Conservation (phyloP, 2,888 invertebrate genomes). For the Caprella mutica region DNA sequence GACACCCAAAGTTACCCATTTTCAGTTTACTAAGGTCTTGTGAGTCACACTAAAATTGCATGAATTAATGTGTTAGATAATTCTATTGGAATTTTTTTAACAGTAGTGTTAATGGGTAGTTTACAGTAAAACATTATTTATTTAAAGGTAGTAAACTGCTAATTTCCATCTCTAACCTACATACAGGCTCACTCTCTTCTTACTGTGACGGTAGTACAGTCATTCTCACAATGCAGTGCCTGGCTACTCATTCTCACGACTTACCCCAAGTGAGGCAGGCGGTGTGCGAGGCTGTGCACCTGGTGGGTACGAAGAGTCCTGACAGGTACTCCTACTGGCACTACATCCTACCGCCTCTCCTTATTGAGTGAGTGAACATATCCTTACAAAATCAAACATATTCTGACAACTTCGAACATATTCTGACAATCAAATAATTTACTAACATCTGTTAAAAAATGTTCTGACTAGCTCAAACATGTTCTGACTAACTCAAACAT, state of each 20-base stretch:
- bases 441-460: too few relatives aligned
- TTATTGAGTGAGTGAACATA: conserved; percentile 62
- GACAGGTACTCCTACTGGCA: conserved; percentile 86
- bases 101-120: too few relatives aligned
- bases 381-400: too few relatives aligned
- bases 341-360: conserved; percentile 66
- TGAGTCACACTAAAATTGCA: too few relatives aligned
- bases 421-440: too few relatives aligned
- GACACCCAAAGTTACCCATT: too few relatives aligned
- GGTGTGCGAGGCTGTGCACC: conserved; percentile 62
- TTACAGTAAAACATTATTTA: too few relatives aligned
- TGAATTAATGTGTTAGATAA: too few relatives aligned
- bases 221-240: background rate
- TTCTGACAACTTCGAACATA: conserved; percentile 27
- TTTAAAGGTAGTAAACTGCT: background rate
- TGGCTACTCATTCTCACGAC: conserved; percentile 22
- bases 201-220: background rate
- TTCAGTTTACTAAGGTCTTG: too few relatives aligned
- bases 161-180: background rate
- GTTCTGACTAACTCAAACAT: too few relatives aligned
- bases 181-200: background rate
- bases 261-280: conserved; percentile 53
- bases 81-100: too few relatives aligned
- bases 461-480: too few relatives aligned
- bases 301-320: conserved; percentile 61